A percentile compares a stretch with the other conserved stretches of the same genome.
Evolutionary conservation across 2,888 invertebrate species (phyloP).

Genomic region (Meghimatium bilineatum): DNA sequence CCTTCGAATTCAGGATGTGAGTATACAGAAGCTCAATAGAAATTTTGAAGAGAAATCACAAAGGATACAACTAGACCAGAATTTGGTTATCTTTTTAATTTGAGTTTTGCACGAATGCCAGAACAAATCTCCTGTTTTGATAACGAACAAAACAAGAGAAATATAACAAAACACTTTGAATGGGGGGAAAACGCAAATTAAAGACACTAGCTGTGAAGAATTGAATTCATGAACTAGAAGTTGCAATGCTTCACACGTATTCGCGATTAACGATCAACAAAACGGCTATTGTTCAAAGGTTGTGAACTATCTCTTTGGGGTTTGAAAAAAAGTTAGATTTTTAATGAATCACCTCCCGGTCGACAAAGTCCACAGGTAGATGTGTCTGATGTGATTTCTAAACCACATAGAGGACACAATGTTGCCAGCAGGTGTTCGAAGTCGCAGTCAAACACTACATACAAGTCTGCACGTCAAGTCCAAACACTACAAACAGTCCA

Average conservation of each 20-base stretch:
- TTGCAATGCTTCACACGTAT: neutral
- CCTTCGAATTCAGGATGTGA: neutral
- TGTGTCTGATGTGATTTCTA: neutral
- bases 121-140: neutral
- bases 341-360: neutral
- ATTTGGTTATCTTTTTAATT: neutral
- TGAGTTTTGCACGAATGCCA: neutral
- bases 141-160: neutral
- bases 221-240: neutral
- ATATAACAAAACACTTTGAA: neutral
- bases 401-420: neutral
- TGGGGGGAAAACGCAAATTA: neutral
- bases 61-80: no score
- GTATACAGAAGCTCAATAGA: neutral
- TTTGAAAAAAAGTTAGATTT: neutral
- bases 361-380: neutral
- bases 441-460: neutral
- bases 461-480: neutral
- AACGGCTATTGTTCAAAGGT: neutral
- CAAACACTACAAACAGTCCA: no score
- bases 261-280: neutral
- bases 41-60: neutral
- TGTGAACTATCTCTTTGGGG: neutral
- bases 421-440: slow-evolving; percentile 3
- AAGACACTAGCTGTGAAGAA: neutral